Conservation (phyloP, 2,888 invertebrate species). For the Rotaria sp. region DNA sequence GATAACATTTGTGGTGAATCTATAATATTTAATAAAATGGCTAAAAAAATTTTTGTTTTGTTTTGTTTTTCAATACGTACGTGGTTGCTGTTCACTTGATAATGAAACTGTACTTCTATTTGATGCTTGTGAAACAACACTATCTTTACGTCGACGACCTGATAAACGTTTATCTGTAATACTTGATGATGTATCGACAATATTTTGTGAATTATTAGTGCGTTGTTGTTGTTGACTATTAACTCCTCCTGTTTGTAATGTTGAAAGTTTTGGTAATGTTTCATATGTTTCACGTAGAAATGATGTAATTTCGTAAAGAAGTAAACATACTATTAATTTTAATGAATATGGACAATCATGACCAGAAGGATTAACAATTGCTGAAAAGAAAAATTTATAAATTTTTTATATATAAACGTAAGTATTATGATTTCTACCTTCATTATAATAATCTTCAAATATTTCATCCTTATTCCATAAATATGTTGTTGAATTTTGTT, state of each 20-base stretch:
- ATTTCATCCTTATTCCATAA: conserved; percentile 1
- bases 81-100: conserved; percentile 60
- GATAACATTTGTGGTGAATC: not conserved
- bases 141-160: not conserved
- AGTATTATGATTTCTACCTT: not conserved
- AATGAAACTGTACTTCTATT: conserved; percentile 84
- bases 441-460: conserved; percentile 29
- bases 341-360: conserved; percentile 69
- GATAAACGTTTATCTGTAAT: conserved; percentile 69
- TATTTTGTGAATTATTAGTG: not conserved
- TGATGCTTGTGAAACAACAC: conserved; percentile 69
- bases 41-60: no score
- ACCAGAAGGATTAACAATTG: conserved; percentile 66
- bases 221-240: conserved; percentile 77
- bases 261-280: conserved; percentile 57
- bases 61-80: not conserved
- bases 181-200: conserved; percentile 62
- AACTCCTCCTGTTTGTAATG: conserved; percentile 67
- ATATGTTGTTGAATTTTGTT: not conserved
- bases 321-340: conserved; percentile 80
- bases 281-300: conserved; percentile 93
- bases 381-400: conserved; percentile 53
- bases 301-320: conserved; percentile 90
- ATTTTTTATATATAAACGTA: not conserved
- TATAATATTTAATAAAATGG: not conserved